These are phyloP conservation scores for Crossaster papposus DNA, from an alignment of 53 echinoderm and acorn worm genomes.

Conservation along the genomic window DNA sequence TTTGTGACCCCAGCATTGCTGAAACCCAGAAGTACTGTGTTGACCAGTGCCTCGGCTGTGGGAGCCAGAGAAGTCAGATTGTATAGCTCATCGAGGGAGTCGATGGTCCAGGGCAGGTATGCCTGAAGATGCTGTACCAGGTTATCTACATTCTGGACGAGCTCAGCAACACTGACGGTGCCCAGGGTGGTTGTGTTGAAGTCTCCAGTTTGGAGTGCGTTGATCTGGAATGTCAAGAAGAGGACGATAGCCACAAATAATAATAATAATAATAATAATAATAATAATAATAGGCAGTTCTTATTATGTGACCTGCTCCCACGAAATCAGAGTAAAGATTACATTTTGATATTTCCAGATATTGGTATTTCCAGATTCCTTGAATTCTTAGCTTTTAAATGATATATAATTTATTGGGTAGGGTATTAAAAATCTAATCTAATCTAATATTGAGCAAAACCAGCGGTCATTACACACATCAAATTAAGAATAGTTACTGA, in stretches of 20 bases:
- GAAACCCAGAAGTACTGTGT: neutral
- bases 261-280: too few species aligned
- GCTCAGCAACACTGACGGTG: neutral
- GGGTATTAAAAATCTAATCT: too few species aligned
- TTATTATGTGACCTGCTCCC: too few species aligned
- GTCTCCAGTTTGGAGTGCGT: neutral
- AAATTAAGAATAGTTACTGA: too few species aligned
- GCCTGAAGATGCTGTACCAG: neutral
- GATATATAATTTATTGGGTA: too few species aligned
- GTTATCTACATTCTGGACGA: conserved; percentile 1
- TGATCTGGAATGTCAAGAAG: neutral
- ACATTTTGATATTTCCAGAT: too few species aligned
- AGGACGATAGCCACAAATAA: neutral
- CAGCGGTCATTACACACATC: too few species aligned
- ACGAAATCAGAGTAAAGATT: too few species aligned
- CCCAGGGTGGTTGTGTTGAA: neutral
- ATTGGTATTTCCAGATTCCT: too few species aligned
- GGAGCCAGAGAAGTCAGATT: conserved; percentile 1
- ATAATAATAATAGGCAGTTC: too few species aligned
- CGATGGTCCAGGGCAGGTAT: neutral
- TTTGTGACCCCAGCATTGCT: neutral
- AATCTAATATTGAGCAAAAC: too few species aligned
- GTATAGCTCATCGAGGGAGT: neutral
- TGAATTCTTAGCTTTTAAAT: too few species aligned
- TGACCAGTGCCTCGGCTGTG: conserved; percentile 11